Conservation (phyloP, 2,113 vertebrate genomes). For the Pao palembangensis region DNA sequence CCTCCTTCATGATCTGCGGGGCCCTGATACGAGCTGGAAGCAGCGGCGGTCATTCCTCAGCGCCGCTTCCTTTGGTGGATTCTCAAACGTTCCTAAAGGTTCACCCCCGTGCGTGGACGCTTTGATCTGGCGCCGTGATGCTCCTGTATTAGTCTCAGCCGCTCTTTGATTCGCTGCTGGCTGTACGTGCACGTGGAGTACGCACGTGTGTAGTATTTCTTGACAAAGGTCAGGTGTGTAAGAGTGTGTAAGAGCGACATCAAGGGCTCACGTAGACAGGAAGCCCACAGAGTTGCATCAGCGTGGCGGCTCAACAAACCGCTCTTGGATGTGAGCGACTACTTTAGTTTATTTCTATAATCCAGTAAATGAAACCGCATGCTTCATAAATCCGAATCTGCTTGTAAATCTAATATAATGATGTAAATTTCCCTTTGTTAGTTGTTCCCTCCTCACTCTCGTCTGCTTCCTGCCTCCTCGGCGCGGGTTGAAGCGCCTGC, state of each 20-base stretch:
- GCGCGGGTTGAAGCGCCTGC: slow-evolving; percentile 57
- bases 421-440: neutral
- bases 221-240: slow-evolving; percentile 36
- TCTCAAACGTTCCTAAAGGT: slow-evolving; percentile 54
- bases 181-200: slow-evolving; percentile 22
- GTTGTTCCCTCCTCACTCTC: slow-evolving; percentile 1
- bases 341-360: slow-evolving; percentile 22
- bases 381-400: too few relatives aligned
- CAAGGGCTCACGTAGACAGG: slow-evolving; percentile 36
- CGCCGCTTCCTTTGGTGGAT: slow-evolving; percentile 39
- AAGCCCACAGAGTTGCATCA: slow-evolving; percentile 44
- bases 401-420: neutral
- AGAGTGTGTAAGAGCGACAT: slow-evolving; percentile 50
- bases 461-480: slow-evolving; percentile 24
- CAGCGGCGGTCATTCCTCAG: slow-evolving; percentile 50
- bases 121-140: slow-evolving; percentile 57
- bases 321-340: slow-evolving; percentile 34
- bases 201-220: slow-evolving; percentile 25
- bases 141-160: slow-evolving; percentile 13
- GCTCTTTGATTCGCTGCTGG: slow-evolving; percentile 9
- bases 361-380: slow-evolving; percentile 7
- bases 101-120: slow-evolving; percentile 26
- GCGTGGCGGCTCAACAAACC: slow-evolving; percentile 19
- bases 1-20: slow-evolving; percentile 22
- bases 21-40: slow-evolving; percentile 41